These are phyloP conservation scores for Tympanoctomys barrerae DNA, from an alignment of 2,797 vertebrate genomes.

Conservation along the genomic window DNA sequence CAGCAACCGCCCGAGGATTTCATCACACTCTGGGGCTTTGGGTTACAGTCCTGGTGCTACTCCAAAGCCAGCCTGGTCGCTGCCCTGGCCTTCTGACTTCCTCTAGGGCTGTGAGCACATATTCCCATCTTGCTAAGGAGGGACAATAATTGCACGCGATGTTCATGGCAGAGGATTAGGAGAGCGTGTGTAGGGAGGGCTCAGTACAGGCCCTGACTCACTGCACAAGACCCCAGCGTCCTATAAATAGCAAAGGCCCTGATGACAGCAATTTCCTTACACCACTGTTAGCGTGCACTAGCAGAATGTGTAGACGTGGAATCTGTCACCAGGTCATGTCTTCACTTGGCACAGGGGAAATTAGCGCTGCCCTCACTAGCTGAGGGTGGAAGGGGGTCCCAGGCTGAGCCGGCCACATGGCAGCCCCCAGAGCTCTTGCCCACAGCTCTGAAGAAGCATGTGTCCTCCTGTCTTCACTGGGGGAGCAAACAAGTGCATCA, in stretches of 20 bases:
- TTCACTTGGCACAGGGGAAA: not conserved
- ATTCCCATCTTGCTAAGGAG: accelerated
- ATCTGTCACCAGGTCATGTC: accelerated
- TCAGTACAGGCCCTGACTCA: no score
- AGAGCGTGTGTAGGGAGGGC: accelerated
- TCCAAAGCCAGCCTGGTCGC: no score
- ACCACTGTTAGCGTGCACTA: accelerated
- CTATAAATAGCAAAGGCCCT: accelerated
- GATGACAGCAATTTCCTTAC: no score
- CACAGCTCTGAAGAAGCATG: accelerated
- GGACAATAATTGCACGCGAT: accelerated
- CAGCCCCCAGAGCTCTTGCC: no score
- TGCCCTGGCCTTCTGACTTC: not conserved
- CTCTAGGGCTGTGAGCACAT: not conserved
- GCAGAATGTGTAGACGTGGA: accelerated
- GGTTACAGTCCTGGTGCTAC: accelerated
- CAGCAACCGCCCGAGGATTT: not conserved
- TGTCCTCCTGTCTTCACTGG: accelerated
- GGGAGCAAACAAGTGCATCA: not conserved
- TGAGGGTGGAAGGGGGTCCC: accelerated
- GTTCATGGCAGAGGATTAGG: accelerated
- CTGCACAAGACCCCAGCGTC: not conserved
- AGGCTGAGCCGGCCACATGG: accelerated
- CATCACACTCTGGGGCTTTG: accelerated
- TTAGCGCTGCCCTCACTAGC: accelerated